phyloP scores from a whole-genome alignment of 2,888 invertebrate species.

The Mimumesa dahlbomi region DNA sequence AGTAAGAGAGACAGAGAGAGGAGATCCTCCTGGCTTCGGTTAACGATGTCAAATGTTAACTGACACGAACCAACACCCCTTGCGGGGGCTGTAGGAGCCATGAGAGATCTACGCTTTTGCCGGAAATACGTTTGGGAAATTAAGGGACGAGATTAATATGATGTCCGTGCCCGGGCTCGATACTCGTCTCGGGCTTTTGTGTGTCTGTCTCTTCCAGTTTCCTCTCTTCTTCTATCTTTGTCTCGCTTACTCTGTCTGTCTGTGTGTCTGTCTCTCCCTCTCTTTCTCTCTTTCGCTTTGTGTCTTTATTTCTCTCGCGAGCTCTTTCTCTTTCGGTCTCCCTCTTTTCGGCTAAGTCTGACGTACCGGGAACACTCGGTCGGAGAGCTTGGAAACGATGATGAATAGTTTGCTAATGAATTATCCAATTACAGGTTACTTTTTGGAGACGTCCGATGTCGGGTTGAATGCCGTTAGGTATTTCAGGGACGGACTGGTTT shows the following conservation, averaged over 20 bases:
- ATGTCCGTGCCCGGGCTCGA: constrained; percentile 23
- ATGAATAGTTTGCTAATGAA: constrained; percentile 33
- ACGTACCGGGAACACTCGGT: background rate
- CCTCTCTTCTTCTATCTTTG: background rate
- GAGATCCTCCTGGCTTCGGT: background rate
- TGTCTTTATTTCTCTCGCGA: background rate
- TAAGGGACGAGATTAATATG: constrained; percentile 52
- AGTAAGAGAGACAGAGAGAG: too few relatives aligned
- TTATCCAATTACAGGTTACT: constrained; percentile 16
- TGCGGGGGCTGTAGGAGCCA: background rate
- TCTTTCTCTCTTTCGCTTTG: background rate
- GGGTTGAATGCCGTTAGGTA: too few relatives aligned
- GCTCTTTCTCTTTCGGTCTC: background rate
- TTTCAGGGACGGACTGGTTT: too few relatives aligned
- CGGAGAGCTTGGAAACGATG: constrained; percentile 28
- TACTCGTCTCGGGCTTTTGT: constrained; percentile 25
- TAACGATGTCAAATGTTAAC: constrained; percentile 46
- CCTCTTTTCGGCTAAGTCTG: background rate
- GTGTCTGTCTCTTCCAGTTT: background rate
- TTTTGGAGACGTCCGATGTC: too few relatives aligned
- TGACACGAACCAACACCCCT: background rate
- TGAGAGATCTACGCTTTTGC: constrained; percentile 4
- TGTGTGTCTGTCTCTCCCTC: too few relatives aligned
- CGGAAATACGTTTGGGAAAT: constrained; percentile 61
- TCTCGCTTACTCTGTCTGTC: background rate